phyloP scores from a whole-genome alignment of 2,113 vertebrate genomes.

The Scomber colias region DNA sequence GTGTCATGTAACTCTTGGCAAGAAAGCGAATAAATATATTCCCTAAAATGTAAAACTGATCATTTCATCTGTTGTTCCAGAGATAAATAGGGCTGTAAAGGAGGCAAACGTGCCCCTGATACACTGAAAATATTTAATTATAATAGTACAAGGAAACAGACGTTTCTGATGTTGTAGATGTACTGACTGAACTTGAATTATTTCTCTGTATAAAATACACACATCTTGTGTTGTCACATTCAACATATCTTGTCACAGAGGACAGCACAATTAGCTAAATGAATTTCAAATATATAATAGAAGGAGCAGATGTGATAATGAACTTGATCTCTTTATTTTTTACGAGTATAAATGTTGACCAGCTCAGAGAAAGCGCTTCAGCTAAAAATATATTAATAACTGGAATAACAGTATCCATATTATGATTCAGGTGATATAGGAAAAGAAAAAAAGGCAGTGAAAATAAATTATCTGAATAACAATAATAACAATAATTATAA shows the following conservation, averaged over 20 bases:
- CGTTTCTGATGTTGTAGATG: conserved; percentile 15
- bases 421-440: conserved; percentile 73
- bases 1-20: background rate
- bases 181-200: background rate
- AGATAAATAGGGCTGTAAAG: conserved; percentile 18
- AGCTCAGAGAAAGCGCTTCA: conserved; percentile 78
- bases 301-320: conserved; percentile 43
- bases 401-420: conserved; percentile 74
- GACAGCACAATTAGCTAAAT: background rate
- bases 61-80: conserved; percentile 10
- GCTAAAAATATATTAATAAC: conserved; percentile 81
- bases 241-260: background rate
- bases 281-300: conserved; percentile 40
- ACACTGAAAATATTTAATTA: background rate
- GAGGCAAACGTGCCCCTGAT: conserved; percentile 16
- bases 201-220: background rate
- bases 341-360: conserved; percentile 79
- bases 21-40: background rate
- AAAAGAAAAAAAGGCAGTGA: conserved; percentile 73
- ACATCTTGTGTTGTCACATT: conserved; percentile 6
- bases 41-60: background rate
- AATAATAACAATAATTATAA: conserved; percentile 78
- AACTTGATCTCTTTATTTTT: conserved; percentile 76
- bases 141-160: conserved; percentile 17
- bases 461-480: conserved; percentile 87